phyloP scores from a whole-genome alignment of 2,113 vertebrate species.

The Loxodonta africana region DNA sequence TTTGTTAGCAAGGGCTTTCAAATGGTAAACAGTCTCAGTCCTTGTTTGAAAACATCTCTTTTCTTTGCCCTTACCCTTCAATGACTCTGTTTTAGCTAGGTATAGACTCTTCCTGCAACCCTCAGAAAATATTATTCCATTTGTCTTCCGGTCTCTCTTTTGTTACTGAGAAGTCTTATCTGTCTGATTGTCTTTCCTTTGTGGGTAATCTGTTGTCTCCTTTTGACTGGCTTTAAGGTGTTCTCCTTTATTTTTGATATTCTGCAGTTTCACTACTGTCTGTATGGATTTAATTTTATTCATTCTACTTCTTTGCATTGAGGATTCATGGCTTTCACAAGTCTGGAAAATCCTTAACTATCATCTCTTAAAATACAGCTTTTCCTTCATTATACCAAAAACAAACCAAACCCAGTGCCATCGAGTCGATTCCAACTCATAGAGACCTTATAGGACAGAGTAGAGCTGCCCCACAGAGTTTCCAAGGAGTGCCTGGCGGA shows the following conservation, averaged over 20 bases:
- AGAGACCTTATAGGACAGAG: no score
- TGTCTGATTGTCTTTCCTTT: neutral
- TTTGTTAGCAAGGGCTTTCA: neutral
- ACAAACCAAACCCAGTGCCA: no score
- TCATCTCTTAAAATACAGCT: slow-evolving; percentile 7
- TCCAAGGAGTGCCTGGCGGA: no score
- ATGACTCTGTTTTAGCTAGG: neutral
- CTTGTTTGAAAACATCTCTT: neutral
- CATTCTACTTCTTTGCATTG: neutral
- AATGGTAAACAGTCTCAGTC: neutral
- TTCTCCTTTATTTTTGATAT: neutral
- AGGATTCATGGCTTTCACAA: neutral
- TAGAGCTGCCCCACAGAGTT: no score
- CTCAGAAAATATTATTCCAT: neutral
- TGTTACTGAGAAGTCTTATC: neutral
- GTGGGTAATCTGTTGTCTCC: no score
- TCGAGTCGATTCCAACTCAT: no score
- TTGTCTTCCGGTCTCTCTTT: neutral
- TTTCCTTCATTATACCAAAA: neutral
- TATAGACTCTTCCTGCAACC: neutral
- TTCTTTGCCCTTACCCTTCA: neutral
- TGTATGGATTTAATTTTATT: neutral
- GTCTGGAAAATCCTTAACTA: slow-evolving; percentile 9
- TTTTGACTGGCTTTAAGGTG: neutral
- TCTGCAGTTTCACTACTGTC: neutral